Conservation (phyloP, 2,797 vertebrate species). For the Mus spretus region DNA sequence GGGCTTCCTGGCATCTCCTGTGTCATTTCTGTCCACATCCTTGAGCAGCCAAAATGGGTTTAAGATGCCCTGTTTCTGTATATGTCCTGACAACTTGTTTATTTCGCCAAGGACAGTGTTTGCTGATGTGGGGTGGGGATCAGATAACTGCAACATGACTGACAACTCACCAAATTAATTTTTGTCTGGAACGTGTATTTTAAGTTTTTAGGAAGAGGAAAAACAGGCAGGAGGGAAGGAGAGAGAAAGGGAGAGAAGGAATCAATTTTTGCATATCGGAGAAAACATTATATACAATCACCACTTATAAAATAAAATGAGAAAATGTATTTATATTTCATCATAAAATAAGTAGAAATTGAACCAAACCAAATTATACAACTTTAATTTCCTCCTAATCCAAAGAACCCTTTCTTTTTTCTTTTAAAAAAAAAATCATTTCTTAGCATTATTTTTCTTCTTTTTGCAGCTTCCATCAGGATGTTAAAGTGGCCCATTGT, state of each 20-base stretch:
- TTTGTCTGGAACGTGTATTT: background rate
- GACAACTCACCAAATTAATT: background rate
- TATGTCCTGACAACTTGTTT: background rate
- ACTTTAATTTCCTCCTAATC: slow-evolving; percentile 8
- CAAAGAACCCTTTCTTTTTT: slow-evolving; percentile 26
- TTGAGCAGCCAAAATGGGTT: slow-evolving; percentile 14
- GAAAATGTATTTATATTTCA: background rate
- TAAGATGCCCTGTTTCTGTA: background rate
- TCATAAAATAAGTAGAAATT: slow-evolving; percentile 54
- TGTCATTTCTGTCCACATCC: slow-evolving; percentile 49
- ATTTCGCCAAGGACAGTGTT: background rate
- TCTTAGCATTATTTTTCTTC: background rate
- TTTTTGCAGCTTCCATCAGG: slow-evolving; percentile 25
- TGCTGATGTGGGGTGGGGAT: background rate
- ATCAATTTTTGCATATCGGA: background rate
- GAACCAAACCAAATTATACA: slow-evolving; percentile 36
- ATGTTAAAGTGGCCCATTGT: slow-evolving; percentile 28
- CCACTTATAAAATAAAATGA: background rate
- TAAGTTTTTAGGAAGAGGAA: slow-evolving; percentile 2
- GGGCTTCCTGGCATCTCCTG: background rate
- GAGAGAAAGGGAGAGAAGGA: background rate
- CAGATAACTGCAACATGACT: background rate
- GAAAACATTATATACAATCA: slow-evolving; percentile 43
- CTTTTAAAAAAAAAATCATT: slow-evolving; percentile 38
- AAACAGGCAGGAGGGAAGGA: background rate